Base-by-base conservation (phyloP, 2,888 invertebrate genomes). In the Cephus sareptanus region DNA sequence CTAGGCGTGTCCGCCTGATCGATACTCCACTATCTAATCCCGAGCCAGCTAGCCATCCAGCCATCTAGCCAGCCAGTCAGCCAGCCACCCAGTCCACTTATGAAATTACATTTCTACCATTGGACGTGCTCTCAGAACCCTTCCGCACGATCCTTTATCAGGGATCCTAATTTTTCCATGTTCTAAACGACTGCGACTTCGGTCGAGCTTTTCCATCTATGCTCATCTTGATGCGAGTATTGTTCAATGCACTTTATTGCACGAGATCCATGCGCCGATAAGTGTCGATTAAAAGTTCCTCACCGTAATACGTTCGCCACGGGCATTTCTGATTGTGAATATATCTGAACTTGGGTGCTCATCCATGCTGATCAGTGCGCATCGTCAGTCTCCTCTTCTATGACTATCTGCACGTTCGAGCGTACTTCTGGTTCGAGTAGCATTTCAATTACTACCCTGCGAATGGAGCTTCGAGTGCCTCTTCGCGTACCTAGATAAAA, bases 1-100 rank as follows among this genome's bases (percentile, higher is more conserved):
- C 89, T 89, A 89, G 89, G 89, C 88, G 89, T 89, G 90, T 88
- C 87, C 85, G 79, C 79, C 85, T 87, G 88, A 87, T 89, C 89
- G 85, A 88, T 88, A 88, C 86, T 73, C 79, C 83, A 81, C 85
- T 87, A 86, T 87, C 86, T 86, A 86, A 86, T 85, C 86, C 79
- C 82, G 76, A 79, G 75, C 76, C 69, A 34, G 40, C 40, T 40
- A 40, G 40, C 40, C 40, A 37, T 37, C 37, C 37, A 37, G 37
- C 37, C 37, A 37, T 37, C 37, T 37, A 37, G 37, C 37, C 37
- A 37, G 37, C 37, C 37, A 37, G 37, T 13, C 37, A 40, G 37
- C 37, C 37, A 40, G 40, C 40, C 40, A 40, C 40, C 77, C 79
- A 78, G 71, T 80, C 79, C 81, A 83, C 83, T 83, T 81, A 82